phyloP scores from a whole-genome alignment of 2,113 vertebrate genomes.

The Sorex fumeus region DNA sequence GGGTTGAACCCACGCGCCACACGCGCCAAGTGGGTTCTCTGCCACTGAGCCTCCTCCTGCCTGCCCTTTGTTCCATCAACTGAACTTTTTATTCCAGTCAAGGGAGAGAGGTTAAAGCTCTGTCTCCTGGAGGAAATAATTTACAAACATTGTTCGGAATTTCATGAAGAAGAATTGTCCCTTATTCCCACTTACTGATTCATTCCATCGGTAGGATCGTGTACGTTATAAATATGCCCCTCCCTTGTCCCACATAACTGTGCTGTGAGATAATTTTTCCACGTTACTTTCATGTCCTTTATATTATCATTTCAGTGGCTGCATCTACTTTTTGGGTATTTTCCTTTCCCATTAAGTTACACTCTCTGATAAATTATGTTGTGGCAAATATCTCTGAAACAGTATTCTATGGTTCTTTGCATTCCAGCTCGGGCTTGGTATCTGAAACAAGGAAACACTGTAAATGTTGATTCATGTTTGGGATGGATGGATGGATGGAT shows the following conservation, averaged over 20 bases:
- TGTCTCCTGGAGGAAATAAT: background rate
- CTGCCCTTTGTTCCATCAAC: background rate
- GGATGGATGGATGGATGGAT: no score
- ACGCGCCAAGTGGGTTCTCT: no score
- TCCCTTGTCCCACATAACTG: no score
- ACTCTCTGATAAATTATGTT: background rate
- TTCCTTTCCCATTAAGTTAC: background rate
- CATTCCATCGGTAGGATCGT: no score
- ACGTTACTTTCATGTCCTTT: background rate
- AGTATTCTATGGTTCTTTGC: background rate
- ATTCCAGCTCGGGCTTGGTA: background rate
- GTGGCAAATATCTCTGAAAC: background rate
- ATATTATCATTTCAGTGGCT: background rate
- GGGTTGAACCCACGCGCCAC: no score
- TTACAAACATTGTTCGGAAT: background rate
- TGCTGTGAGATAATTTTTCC: background rate
- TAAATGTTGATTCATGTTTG: background rate
- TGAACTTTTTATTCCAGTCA: conserved; percentile 5
- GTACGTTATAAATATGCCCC: no score
- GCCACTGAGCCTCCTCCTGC: no score
- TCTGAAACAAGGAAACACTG: background rate
- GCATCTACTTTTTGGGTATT: background rate
- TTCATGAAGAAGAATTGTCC: background rate
- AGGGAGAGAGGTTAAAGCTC: background rate
- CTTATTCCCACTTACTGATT: background rate